Evolutionary conservation across 2,797 vertebrate species (phyloP).

Genomic region (Pitangus sulphuratus): DNA sequence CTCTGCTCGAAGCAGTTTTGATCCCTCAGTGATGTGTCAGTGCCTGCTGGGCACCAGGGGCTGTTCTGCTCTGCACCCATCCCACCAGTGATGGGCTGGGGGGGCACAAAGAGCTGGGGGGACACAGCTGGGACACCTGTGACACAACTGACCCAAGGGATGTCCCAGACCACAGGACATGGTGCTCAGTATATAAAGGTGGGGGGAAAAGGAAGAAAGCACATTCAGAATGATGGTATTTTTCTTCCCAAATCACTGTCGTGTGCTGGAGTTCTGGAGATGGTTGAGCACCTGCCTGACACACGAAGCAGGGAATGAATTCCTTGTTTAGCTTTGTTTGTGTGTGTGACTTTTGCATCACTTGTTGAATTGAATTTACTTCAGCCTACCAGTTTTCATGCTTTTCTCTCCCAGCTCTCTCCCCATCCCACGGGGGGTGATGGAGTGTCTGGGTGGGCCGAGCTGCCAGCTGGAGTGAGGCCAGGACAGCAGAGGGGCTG

Average conservation of each 20-base stretch:
- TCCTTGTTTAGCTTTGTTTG: not conserved
- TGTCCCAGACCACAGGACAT: fast-evolving
- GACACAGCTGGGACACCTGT: not conserved
- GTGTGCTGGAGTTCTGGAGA: not conserved
- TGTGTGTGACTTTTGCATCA: fast-evolving
- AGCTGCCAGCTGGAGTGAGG: not conserved
- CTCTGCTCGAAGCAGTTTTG: not conserved
- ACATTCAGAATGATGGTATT: fast-evolving
- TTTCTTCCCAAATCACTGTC: not conserved
- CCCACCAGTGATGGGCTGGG: not conserved
- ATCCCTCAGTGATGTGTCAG: not conserved
- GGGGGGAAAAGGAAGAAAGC: not conserved
- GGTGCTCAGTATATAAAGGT: not conserved
- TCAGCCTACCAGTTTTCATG: fast-evolving
- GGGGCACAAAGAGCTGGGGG: not conserved
- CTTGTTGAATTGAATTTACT: too few relatives aligned
- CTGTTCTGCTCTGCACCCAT: not conserved
- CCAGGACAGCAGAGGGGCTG: too few relatives aligned
- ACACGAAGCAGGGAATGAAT: not conserved
- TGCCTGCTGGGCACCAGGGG: too few relatives aligned
- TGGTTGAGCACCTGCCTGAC: not conserved
- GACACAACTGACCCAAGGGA: fast-evolving
- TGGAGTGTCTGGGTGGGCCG: fast-evolving
- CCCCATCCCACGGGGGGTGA: fast-evolving
- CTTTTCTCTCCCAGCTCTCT: not conserved